A percentile compares a stretch with the other conserved stretches of the same genome.
Evolutionary conservation across 2,113 vertebrate genomes (phyloP).

Genomic region (Tonatia bakeri): DNA sequence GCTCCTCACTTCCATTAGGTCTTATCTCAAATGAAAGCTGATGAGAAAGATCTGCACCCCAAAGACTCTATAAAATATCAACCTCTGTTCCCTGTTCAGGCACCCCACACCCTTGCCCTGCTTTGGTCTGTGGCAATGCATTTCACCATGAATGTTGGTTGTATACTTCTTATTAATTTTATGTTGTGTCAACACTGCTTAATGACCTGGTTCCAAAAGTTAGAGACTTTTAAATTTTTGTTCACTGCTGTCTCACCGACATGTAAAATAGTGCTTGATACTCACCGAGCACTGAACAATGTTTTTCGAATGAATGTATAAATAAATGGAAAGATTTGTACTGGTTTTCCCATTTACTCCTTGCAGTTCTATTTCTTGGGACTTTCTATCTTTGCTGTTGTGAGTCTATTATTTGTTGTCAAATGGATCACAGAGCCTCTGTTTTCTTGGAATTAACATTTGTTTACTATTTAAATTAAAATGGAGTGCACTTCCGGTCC

Average conservation of each 20-base stretch:
- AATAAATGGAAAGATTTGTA: background rate
- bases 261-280: background rate
- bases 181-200: background rate
- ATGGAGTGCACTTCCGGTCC: fast-evolving
- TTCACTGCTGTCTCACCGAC: background rate
- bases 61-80: background rate
- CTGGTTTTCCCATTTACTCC: background rate
- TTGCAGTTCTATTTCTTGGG: background rate
- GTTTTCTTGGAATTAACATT: background rate
- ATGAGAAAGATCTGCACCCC: background rate
- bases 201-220: background rate
- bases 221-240: background rate
- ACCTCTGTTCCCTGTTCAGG: background rate
- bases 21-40: background rate
- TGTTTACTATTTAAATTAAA: background rate
- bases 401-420: background rate
- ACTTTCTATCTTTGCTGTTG: background rate
- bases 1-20: background rate
- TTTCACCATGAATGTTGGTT: background rate
- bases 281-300: background rate
- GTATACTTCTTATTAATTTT: background rate
- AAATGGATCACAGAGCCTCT: background rate
- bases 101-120: background rate
- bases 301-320: background rate
- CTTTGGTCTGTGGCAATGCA: background rate